phyloP scores from a whole-genome alignment of 30 jellyfish, hydroid and myxozoan genomes.

The Rhopilema esculentum region DNA sequence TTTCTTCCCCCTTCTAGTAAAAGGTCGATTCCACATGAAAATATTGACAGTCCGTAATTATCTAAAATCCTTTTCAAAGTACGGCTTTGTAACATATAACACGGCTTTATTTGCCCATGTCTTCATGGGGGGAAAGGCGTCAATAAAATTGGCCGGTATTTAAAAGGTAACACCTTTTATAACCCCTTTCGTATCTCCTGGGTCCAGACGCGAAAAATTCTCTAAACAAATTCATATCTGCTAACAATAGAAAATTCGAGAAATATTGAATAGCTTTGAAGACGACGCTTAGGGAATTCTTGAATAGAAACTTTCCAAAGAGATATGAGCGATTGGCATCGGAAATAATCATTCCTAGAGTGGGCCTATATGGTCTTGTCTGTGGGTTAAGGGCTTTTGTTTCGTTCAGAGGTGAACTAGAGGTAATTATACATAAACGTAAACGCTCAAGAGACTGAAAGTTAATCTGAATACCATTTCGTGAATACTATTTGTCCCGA shows the following conservation, averaged over 20 bases:
- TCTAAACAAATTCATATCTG: neutral
- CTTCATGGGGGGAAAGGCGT: neutral
- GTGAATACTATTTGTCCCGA: too few species aligned
- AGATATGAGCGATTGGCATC: neutral
- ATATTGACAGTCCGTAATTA: too few species aligned
- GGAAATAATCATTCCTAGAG: too few species aligned
- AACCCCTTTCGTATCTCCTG: neutral
- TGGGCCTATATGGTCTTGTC: too few species aligned
- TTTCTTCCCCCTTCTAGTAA: too few species aligned
- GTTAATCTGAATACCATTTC: too few species aligned
- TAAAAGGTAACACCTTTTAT: neutral
- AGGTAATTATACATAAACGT: too few species aligned
- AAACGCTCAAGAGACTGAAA: too few species aligned
- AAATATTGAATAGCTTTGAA: neutral
- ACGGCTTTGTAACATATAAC: neutral
- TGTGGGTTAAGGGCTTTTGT: too few species aligned
- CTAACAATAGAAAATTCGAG: conserved; percentile 4
- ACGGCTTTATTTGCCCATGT: neutral
- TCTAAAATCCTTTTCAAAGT: neutral
- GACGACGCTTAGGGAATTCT: neutral
- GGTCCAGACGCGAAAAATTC: neutral
- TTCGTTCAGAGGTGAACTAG: too few species aligned
- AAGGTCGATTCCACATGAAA: too few species aligned
- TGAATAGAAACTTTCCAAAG: neutral
- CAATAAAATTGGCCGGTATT: neutral